These are phyloP conservation scores for Trachelus iudaicus DNA, from an alignment of 2,888 invertebrate genomes.

Conservation along the genomic window DNA sequence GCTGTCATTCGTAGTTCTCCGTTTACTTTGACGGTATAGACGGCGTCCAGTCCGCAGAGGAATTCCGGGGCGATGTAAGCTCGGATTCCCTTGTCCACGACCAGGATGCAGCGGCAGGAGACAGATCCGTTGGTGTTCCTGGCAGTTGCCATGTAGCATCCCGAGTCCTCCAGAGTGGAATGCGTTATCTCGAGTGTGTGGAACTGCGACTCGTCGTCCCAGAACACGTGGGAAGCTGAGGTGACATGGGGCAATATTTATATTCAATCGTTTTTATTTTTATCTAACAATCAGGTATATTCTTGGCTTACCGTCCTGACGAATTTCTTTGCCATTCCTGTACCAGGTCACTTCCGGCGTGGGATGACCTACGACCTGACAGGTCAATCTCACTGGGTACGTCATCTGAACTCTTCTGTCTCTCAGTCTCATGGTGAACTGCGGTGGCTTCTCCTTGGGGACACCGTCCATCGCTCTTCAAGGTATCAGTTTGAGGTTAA, in stretches of 20 bases:
- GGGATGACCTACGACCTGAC: slow-evolving; percentile 84
- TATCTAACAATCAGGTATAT: too few relatives aligned
- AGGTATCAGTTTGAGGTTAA: not conserved
- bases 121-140: slow-evolving; percentile 85
- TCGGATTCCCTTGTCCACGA: slow-evolving; percentile 85
- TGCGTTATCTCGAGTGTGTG: slow-evolving; percentile 87
- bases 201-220: slow-evolving; percentile 78
- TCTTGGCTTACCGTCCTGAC: slow-evolving; percentile 68
- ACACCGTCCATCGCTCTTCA: slow-evolving; percentile 36
- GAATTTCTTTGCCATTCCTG: slow-evolving; percentile 78
- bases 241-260: not conserved
- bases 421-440: slow-evolving; percentile 86
- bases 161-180: slow-evolving; percentile 82
- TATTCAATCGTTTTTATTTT: not conserved
- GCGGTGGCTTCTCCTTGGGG: slow-evolving; percentile 74
- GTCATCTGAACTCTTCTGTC: slow-evolving; percentile 86
- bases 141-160: slow-evolving; percentile 82
- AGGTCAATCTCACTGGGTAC: slow-evolving; percentile 86
- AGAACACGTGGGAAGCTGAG: slow-evolving; percentile 71
- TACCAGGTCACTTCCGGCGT: slow-evolving; percentile 84
- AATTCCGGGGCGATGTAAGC: slow-evolving; percentile 86
- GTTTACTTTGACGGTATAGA: slow-evolving; percentile 73
- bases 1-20: slow-evolving; percentile 71
- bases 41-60: slow-evolving; percentile 75
- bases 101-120: slow-evolving; percentile 79